These are phyloP conservation scores for Drosophila baimaii DNA, from an alignment of 1,140 invertebrate species.

Conservation along the genomic window DNA sequence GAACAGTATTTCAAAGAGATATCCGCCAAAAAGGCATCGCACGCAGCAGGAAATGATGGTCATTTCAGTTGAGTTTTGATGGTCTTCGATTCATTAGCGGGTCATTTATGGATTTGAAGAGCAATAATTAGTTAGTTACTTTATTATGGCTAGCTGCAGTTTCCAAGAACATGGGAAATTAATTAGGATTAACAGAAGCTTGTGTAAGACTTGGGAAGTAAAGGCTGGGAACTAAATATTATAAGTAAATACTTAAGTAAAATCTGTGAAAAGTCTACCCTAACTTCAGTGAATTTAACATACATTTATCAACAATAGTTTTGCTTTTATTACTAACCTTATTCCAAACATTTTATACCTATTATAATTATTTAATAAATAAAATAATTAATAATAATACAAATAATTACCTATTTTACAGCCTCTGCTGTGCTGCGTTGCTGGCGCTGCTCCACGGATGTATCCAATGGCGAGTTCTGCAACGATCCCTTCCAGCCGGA, in stretches of 20 bases:
- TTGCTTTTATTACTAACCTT: neutral
- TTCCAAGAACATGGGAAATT: neutral
- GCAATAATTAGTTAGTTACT: conserved; percentile 24
- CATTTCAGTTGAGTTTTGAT: conserved; percentile 31
- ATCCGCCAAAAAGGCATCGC: conserved; percentile 43
- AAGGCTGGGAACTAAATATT: neutral
- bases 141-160: conserved; percentile 8
- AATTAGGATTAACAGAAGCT: neutral
- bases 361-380: too few species aligned
- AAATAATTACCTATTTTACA: conserved; percentile 37
- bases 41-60: conserved; percentile 54
- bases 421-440: conserved; percentile 75
- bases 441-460: conserved; percentile 84
- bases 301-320: too few species aligned
- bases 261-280: too few species aligned
- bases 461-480: conserved; percentile 83
- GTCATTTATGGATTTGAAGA: conserved; percentile 21
- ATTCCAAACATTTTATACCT: too few species aligned
- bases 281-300: too few species aligned
- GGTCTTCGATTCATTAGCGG: conserved; percentile 43
- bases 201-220: neutral
- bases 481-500: conserved; percentile 83
- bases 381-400: neutral
- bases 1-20: conserved; percentile 63
- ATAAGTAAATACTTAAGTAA: neutral